Base-by-base conservation (phyloP, 2,113 vertebrate genomes). In the Sinocyclocheilus anshuiensis region DNA sequence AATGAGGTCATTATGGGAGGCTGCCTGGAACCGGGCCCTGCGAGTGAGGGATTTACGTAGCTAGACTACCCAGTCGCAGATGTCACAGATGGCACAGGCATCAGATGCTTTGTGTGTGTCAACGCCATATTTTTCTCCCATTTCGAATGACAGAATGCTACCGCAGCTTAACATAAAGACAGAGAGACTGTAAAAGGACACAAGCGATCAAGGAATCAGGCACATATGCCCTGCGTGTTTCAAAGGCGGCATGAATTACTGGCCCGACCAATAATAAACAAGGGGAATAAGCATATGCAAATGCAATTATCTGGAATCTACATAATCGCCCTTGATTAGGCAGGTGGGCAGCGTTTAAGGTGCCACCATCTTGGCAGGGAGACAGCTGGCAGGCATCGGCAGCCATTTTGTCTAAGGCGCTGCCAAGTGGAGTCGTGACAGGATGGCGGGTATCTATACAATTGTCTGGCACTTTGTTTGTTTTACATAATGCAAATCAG, bases 231-330 rank as follows among this genome's bases (percentile, higher is more conserved):
- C 24, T 65, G 15, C 55, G 1, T 42, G 29, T 29, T 61, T 45
- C 33, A 29, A 71, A 20, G 20, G n/a, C 15, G 5, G 61, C 16
- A n/a, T 61, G 45, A 77, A 72, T 81, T 42, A 77, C 65, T 45
- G 9, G 13, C 15, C 15, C 65, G 42, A 59, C 81, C 86, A 86
- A 82, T 87, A 79, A 76, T 22, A 39, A 48, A 42, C n/a, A 26
- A 24, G 65, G 26, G 87, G 77, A 90, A 87, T 86, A 85, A 93
- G 91, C 92, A 87, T 93, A 96, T 94, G 94, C 94, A 95, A 96
- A 96, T 95, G 94, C 92, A 96, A 96, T 97, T 96, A 96, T 91
- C 91, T 26, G 83, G 85, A 86, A 95, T 96, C 96, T 96, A 95
- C 95, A 96, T 96, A 94, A 92, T 91, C 82, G 93, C 92, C 90